These are phyloP conservation scores for Raja brachyura DNA, from an alignment of 2,113 vertebrate genomes.

Conservation along the genomic window DNA sequence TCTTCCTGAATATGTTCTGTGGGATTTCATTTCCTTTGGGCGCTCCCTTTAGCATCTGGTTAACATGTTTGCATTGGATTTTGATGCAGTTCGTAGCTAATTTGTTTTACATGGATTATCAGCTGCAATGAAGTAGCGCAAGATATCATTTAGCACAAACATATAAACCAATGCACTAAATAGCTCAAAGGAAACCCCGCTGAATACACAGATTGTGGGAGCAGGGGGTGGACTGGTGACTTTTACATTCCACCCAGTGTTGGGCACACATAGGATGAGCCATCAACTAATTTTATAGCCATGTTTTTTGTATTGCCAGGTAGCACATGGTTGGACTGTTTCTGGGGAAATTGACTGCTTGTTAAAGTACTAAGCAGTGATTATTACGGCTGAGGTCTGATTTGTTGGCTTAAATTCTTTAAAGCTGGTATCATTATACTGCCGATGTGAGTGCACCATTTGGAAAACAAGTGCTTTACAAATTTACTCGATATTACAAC, in stretches of 20 bases:
- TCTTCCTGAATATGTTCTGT: not conserved
- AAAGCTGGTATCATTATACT: not conserved
- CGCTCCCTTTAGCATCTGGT: slow-evolving; percentile 1
- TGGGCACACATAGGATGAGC: not conserved
- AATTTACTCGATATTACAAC: not conserved
- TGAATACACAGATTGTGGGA: not conserved
- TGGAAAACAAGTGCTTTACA: not conserved
- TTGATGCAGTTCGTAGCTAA: not conserved
- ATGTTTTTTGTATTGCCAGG: no score
- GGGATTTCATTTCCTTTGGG: slow-evolving; percentile 24
- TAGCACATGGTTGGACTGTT: no score
- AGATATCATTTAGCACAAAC: not conserved
- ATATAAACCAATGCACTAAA: not conserved
- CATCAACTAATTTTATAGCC: not conserved
- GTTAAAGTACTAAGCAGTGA: not conserved
- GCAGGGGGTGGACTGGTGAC: not conserved
- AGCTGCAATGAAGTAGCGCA: not conserved
- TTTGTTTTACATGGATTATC: slow-evolving; percentile 2
- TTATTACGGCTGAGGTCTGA: not conserved
- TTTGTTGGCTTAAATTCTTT: not conserved
- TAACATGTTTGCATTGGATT: slow-evolving; percentile 24
- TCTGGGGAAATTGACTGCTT: slow-evolving; percentile 11
- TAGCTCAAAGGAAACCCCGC: not conserved
- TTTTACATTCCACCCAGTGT: not conserved
- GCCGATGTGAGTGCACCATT: not conserved